Evolutionary conservation across 2,888 invertebrate genomes (phyloP), one percentile per base, ranked within the genome.

Genomic region (Alsophila aescularia): DNA sequence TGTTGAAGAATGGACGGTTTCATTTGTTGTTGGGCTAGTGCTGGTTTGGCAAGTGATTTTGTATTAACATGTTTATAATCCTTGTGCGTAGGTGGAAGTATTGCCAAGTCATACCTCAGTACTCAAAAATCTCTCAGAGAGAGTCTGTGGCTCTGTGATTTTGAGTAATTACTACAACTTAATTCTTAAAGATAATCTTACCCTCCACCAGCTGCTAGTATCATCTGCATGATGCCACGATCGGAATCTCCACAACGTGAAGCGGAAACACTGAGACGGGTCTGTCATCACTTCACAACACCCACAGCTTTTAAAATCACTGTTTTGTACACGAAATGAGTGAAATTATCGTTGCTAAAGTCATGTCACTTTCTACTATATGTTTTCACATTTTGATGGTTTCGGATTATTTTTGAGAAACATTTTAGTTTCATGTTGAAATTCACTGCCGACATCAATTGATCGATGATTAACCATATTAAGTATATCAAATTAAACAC

Each of bases 181-280:
- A 31, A 31, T 9, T 7, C 7, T 24, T 7, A 43, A 39, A 31
- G 2, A 2, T 29, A 16, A 10, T 36, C 81, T 76, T 66, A 81
- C 81, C 77, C 80, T 62, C 90, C 92, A 74, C 92, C 92, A 67
- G 92, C 92, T 45, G 85, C 92, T 67, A 93, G 75, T 72, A 93
- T 92, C 92, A 92, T 92, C 90, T 93, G 93, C 93, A 93, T 93
- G 60, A 70, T 85, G 84, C 74, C 59, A 56, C 59, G 43, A 52
- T 62, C 45, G 49, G 49, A 53, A 49, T 48, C 45, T 31, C 49
- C 44, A 49, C 21, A 43, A 41, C 21, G 34, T 39, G 24, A 48
- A 52, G 16, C 44, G 44, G 18, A 49, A 35, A 39, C 52, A 48
- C 57, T 48, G 53, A 21, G 7, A 41, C n/a, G 47, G 39, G 29